phyloP scores from a whole-genome alignment of 2,888 invertebrate species.

The Agelastica alni region DNA sequence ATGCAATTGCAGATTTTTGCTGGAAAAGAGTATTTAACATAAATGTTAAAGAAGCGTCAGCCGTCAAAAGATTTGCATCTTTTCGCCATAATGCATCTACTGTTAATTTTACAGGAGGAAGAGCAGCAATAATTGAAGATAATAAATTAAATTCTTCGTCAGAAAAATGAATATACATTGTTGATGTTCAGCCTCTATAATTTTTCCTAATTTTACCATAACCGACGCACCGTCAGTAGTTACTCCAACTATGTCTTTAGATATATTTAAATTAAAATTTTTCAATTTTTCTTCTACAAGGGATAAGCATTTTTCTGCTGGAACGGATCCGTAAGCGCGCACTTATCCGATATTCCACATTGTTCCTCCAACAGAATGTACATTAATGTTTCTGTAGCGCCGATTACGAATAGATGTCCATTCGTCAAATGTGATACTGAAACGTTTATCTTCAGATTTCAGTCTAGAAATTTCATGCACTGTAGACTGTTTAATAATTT shows the following conservation, averaged over 20 bases:
- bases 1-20: background rate
- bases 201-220: background rate
- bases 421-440: background rate
- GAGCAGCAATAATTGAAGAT: background rate
- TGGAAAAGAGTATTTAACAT: background rate
- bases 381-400: background rate
- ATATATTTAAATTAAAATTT: background rate
- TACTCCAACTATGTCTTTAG: background rate
- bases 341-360: background rate
- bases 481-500: background rate
- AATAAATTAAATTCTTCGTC: background rate
- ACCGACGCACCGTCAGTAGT: background rate
- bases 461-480: background rate
- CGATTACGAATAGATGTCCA: background rate
- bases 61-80: background rate
- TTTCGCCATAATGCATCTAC: background rate
- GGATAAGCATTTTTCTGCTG: background rate
- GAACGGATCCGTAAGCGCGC: background rate
- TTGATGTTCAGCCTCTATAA: background rate
- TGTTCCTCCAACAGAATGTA: background rate
- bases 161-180: background rate
- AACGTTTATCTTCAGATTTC: background rate
- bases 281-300: background rate
- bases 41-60: background rate
- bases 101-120: background rate